Base-by-base conservation (phyloP, 2,797 vertebrate species). In the Graptemys geographica region DNA sequence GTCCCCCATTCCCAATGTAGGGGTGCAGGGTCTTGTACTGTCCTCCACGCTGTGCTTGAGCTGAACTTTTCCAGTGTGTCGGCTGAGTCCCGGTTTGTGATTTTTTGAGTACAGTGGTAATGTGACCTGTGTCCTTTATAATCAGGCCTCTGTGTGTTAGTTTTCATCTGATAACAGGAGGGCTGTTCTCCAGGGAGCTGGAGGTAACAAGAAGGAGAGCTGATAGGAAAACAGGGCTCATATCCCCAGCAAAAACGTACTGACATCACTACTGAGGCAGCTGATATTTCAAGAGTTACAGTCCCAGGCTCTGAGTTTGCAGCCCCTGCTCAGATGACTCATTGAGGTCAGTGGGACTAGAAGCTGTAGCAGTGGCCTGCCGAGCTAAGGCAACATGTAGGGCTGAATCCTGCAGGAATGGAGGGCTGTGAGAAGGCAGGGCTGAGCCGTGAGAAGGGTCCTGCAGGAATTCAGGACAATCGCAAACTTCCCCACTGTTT, bases 111-210 rank as follows among this genome's bases (percentile, higher is more conserved):
- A 19, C 52, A 78, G 82, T 56, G 55, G 72, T 81, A 89, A 31
- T 1, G 0, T 59, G 69, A 83, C 81, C 62, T 11, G 10, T 37
- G 11, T 87, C 82, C 90, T 91, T 82, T 72, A 76, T 94, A 84
- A 86, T 93, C 82, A 83, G 62, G 52, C 52, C 47, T 28, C 74
- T 18, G 27, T 31, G 8, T 1, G 0, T 90, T 31, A n/a, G 74
- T 93, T 89, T 94, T 85, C 88, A 57, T 84, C 89, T 87, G 87
- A 87, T 96, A 31, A 27, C 51, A 80, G 65, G 85, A 90, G 78
- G 49, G 90, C 90, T 91, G 79, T 62, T 88, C 4, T 81, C 55
- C 28, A 78, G 84, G 76, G 65, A 78, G 51, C 47, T 31, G 65
- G 79, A 51, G 76, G 57, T 31, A 52, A 81, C 59, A 59, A 84